Evolutionary conservation across 2,888 invertebrate genomes (phyloP).

Genomic region (Atethmia centrago): DNA sequence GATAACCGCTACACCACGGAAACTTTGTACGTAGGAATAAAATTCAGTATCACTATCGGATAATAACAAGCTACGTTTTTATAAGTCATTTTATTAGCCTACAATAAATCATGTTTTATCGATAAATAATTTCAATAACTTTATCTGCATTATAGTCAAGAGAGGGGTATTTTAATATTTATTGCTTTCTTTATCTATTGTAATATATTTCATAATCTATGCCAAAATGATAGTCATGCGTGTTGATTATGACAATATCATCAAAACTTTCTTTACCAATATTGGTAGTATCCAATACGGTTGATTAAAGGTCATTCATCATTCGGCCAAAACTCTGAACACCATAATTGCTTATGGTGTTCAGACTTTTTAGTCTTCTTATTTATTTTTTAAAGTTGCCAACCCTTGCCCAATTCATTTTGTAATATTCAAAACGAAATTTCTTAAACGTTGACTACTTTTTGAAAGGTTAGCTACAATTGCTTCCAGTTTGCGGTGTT

Average conservation of each 20-base stretch:
- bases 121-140: constrained; percentile 1
- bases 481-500: constrained; percentile 36
- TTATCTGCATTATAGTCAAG: constrained; percentile 13
- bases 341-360: no score
- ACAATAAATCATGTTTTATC: constrained; percentile 20
- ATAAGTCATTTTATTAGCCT: neutral
- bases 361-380: neutral
- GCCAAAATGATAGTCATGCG: neutral
- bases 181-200: neutral
- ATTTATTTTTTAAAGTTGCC: neutral
- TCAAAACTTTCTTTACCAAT: neutral
- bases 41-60: neutral
- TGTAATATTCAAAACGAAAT: constrained; percentile 19
- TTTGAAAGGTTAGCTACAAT: constrained; percentile 38
- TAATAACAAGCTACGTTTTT: neutral
- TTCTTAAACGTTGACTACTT: constrained; percentile 15
- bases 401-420: neutral
- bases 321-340: neutral
- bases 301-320: neutral
- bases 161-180: neutral
- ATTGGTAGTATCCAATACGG: no score
- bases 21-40: constrained; percentile 76
- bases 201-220: neutral
- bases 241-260: neutral
- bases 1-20: constrained; percentile 97